Evolutionary conservation across 2,113 vertebrate genomes (phyloP).

Genomic region (Dipodomys stephensi): DNA sequence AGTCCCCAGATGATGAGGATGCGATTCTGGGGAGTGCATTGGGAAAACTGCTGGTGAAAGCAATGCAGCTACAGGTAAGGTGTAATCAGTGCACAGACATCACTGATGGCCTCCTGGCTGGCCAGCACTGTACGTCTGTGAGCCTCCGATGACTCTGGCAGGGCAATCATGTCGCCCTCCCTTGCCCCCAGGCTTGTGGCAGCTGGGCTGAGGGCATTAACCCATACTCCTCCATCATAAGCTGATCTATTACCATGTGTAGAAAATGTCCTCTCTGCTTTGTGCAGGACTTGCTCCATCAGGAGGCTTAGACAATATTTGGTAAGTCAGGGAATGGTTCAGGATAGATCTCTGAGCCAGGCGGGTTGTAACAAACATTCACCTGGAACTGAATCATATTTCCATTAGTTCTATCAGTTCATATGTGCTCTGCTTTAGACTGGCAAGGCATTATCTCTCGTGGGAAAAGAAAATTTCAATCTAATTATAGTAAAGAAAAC

Average conservation of each 20-base stretch:
- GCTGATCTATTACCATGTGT: not conserved
- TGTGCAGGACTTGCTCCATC: not conserved
- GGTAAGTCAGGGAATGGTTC: not conserved
- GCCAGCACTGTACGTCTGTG: not conserved
- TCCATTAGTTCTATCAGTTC: not conserved
- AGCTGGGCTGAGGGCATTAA: not conserved
- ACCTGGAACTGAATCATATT: not conserved
- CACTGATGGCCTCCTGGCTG: not conserved
- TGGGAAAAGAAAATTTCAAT: not conserved
- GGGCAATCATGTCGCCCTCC: not conserved
- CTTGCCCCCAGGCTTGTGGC: not conserved
- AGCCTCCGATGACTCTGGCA: not conserved
- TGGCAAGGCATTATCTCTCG: not conserved
- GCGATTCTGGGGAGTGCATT: not conserved
- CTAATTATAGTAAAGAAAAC: slow-evolving; percentile 33
- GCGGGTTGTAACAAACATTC: not conserved
- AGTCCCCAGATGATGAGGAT: not conserved
- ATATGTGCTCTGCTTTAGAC: not conserved
- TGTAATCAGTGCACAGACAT: not conserved
- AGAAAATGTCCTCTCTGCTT: not conserved
- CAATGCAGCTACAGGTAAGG: fast-evolving
- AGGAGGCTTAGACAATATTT: not conserved
- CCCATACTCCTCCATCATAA: not conserved
- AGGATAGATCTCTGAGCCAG: not conserved
- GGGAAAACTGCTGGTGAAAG: not conserved